Percentiles rank a stretch among this genome's conserved stretches.
Evolutionary conservation across 2,113 vertebrate genomes (phyloP).

Genomic region (Anarrhichthys ocellatus): DNA sequence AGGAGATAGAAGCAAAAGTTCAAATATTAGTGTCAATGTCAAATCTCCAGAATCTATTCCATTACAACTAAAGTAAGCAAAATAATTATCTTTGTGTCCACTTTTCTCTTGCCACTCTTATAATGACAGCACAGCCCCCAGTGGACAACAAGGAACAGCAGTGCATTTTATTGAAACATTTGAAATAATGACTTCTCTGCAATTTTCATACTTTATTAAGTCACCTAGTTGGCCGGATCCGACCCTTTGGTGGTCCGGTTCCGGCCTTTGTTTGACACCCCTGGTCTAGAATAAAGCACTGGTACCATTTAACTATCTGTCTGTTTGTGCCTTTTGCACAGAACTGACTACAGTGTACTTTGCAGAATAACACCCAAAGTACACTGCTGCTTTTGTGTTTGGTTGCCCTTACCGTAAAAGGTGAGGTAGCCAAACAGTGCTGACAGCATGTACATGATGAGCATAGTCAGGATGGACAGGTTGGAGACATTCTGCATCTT

Average conservation of each 20-base stretch:
- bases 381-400: neutral
- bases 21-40: neutral
- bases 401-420: constrained; percentile 88
- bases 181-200: neutral
- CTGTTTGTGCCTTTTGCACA: neutral
- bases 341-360: too few relatives aligned
- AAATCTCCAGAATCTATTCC: neutral
- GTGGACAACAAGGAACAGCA: neutral
- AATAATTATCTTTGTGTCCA: neutral
- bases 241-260: neutral
- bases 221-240: neutral
- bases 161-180: neutral
- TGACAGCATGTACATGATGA: constrained; percentile 95
- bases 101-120: neutral
- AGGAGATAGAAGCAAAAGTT: neutral
- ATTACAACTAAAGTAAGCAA: neutral
- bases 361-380: neutral
- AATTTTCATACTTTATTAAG: neutral
- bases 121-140: neutral
- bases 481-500: constrained; percentile 97
- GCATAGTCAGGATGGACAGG: constrained; percentile 94
- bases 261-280: neutral
- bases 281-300: neutral
- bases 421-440: constrained; percentile 96
- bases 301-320: neutral